Evolutionary conservation across 2,113 vertebrate species (phyloP).

Genomic region (Rissa tridactyla): DNA sequence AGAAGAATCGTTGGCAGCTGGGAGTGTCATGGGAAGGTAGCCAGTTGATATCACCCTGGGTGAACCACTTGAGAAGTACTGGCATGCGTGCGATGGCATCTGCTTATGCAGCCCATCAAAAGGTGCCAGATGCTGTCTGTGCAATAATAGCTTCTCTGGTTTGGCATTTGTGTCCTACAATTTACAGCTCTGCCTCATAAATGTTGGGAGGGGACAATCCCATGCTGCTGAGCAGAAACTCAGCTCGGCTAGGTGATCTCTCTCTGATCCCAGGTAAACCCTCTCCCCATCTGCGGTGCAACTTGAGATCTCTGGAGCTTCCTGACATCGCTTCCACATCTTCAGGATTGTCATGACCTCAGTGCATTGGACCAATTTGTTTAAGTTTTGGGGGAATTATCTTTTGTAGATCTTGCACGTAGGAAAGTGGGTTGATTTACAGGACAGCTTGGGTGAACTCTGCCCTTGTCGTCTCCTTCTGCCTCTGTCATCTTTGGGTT

Average conservation of each 20-base stretch:
- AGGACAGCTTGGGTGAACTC: background rate
- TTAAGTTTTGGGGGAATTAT: background rate
- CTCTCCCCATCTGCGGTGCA: background rate
- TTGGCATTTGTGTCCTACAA: background rate
- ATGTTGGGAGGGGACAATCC: background rate
- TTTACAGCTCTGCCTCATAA: background rate
- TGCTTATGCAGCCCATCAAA: conserved; percentile 14
- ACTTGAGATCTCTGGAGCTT: background rate
- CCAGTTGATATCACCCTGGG: background rate
- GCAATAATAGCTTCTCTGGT: background rate
- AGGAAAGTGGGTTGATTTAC: background rate
- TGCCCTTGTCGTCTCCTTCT: background rate
- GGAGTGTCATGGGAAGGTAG: background rate
- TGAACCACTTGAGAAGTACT: background rate
- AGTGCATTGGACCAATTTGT: rapidly evolving
- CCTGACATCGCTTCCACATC: rapidly evolving
- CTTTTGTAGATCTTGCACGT: background rate
- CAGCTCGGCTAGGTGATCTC: background rate
- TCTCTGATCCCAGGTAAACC: background rate
- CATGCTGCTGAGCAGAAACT: background rate
- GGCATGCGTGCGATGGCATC: background rate
- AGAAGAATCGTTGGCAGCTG: background rate
- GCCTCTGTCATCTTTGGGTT: background rate
- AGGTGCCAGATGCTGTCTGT: conserved; percentile 29
- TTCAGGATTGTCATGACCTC: background rate